Evolutionary conservation across 2,888 invertebrate genomes (phyloP), one percentile per base, ranked within the genome.

Genomic region (Drosophila nigricruria): DNA sequence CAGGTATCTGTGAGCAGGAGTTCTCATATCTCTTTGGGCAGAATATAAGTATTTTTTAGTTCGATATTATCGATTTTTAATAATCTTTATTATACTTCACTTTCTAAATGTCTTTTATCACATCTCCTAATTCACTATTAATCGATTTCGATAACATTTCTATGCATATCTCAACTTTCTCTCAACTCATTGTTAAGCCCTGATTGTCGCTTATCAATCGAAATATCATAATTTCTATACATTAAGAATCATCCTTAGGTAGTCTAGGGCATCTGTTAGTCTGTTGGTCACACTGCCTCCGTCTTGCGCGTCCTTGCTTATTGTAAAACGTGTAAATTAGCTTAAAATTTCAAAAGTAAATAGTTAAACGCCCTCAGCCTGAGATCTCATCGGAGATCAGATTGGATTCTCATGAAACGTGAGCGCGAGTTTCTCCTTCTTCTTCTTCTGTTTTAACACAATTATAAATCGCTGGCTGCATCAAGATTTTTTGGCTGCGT

Each of bases 321-420:
- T 62, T 65, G 66, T 73, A 54, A 77, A 79, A 82, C 73, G 89
- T 85, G 89, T 89, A 83, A 89, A 87, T 87, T 85, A 87, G 86
- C 73, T 74, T 87, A 77, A 83, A 79, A 82, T 83, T 80, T 86
- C 38, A 65, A 82, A 71, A 85, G 72, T 78, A 80, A 87, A 85
- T 80, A 76, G 57, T 71, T 54, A 57, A 64, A 83, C 83, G 79
- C 83, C 83, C 77, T 66, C 79, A 47, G 34, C 25, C 40, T 63
- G 52, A 54, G 59, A 58, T 66, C 49, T 38, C 57, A 67, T 53
- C n/a, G n/a, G 34, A 45, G 50, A 64, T 65, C 56, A 45, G 50
- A 57, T 70, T 42, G 54, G 25, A 45, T 82, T 83, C 88, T 72
- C 81, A 79, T 77, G 88, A 82, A 84, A 74, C 73, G 63, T 68